Evolutionary conservation across 2,888 invertebrate genomes (phyloP), one percentile per base, ranked within the genome.

Genomic region (Neoaliturus tenellus): DNA sequence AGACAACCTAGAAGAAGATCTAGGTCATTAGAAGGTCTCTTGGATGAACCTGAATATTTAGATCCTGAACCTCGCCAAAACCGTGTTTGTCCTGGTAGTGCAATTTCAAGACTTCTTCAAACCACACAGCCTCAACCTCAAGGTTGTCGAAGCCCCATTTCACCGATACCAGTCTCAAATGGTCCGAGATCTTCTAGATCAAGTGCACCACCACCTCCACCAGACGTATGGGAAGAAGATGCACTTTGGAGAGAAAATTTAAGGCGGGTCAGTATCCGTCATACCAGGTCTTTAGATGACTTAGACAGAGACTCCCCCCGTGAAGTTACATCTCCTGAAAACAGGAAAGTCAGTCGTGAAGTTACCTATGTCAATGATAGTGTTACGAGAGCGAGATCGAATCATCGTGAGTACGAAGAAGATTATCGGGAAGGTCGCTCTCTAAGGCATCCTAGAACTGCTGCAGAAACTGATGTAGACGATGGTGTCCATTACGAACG

Each of bases 201-300:
- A 0, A 85, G 85, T 35, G 85, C 81, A 10, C 85, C 84, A n/a
- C 84, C 85, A 2, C 84, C 84, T 14, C 84, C 85, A n/a, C 85
- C 85, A 10, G 87, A 95, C 89, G 93, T 95, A 51, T 96, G 96
- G 96, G 96, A 96, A 89, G 96, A 97, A 90, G 96, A 97, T 90
- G 91, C 93, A 8, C 91, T 96, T 39, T 97, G 97, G 97, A 92
- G 95, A 83, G 96, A 96, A 88, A 95, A 95, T 88, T 91, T 97
- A 78, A 92, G 96, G 85, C 92, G 95, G 85, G 96, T 96, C 0
- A 96, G 96, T 85, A 94, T 96, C 88, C 92, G 96, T 48, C 96
- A 97, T 89, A 96, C 96, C 0, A 93, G 96, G 81, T 97, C 97
- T 0, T 92, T 97, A 91, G 97, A 97, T 88, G 96, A 96, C 90